phyloP scores from a whole-genome alignment of 2,888 invertebrate genomes.

The Melieria crassipennis region DNA sequence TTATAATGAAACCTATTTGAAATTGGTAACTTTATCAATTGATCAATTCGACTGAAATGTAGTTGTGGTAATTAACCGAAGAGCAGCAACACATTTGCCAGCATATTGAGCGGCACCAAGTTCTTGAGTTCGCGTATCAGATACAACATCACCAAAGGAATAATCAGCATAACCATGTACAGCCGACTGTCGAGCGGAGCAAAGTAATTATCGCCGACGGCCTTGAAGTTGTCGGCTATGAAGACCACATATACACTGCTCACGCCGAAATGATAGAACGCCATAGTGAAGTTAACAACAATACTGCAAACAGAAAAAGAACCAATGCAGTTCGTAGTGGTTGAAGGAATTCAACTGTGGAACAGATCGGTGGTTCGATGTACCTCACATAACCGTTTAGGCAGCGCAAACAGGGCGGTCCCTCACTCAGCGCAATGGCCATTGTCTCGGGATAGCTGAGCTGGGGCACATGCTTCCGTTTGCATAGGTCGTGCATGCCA shows the following conservation, averaged over 20 bases:
- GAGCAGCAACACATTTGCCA: constrained; percentile 87
- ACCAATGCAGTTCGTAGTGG: neutral
- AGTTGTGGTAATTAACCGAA: constrained; percentile 62
- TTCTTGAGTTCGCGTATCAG: constrained; percentile 80
- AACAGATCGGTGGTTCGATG: constrained; percentile 23
- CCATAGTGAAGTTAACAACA: constrained; percentile 78
- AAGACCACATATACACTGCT: constrained; percentile 97
- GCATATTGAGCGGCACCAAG: constrained; percentile 87
- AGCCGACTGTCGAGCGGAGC: constrained; percentile 65
- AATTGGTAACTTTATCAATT: neutral
- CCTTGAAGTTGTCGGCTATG: constrained; percentile 82
- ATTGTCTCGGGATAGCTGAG: constrained; percentile 85
- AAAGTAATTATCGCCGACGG: constrained; percentile 72
- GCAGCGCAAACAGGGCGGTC: constrained; percentile 72
- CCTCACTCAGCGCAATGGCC: constrained; percentile 77
- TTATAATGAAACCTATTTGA: constrained; percentile 72
- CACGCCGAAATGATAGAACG: constrained; percentile 92
- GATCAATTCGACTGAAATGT: neutral
- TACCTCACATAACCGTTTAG: constrained; percentile 69
- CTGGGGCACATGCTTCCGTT: constrained; percentile 72
- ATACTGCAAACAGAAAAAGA: constrained; percentile 67
- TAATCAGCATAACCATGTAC: constrained; percentile 69
- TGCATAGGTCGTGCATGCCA: constrained; percentile 62
- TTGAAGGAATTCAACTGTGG: neutral
- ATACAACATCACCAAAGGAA: constrained; percentile 76